phyloP scores from a whole-genome alignment of 2,888 invertebrate species.

The Rhagium mordax region DNA sequence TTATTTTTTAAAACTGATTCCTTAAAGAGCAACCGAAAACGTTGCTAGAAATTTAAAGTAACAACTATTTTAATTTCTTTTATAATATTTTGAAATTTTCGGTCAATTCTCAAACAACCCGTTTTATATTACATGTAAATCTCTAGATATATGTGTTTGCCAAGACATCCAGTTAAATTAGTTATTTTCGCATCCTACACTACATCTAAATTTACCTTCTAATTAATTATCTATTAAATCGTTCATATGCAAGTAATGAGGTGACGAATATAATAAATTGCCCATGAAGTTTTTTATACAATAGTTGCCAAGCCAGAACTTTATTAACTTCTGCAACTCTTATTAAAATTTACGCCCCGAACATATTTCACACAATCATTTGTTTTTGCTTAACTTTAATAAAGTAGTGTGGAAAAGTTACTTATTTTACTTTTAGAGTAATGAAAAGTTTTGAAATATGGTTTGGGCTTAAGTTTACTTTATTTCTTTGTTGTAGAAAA shows the following conservation, averaged over 20 bases:
- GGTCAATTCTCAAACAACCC: too few relatives aligned
- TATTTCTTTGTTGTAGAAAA: neutral
- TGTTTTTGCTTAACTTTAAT: neutral
- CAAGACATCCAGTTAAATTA: neutral
- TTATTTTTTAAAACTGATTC: too few relatives aligned
- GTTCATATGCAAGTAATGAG: neutral
- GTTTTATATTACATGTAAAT: too few relatives aligned
- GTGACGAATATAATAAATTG: neutral
- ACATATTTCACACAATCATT: neutral
- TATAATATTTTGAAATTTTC: too few relatives aligned
- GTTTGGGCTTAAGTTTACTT: neutral
- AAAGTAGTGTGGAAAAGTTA: neutral
- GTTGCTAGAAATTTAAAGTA: too few relatives aligned
- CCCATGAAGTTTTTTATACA: neutral
- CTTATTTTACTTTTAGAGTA: neutral
- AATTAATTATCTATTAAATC: neutral
- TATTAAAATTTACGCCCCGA: neutral
- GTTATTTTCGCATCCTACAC: neutral
- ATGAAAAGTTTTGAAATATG: neutral
- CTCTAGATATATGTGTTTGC: neutral
- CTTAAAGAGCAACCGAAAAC: too few relatives aligned
- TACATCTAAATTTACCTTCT: neutral
- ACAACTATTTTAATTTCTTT: too few relatives aligned
- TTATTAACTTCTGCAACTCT: neutral
- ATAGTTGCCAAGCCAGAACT: neutral